Evolutionary conservation across 2,797 vertebrate genomes (phyloP).

Genomic region (Nannoperca australis): DNA sequence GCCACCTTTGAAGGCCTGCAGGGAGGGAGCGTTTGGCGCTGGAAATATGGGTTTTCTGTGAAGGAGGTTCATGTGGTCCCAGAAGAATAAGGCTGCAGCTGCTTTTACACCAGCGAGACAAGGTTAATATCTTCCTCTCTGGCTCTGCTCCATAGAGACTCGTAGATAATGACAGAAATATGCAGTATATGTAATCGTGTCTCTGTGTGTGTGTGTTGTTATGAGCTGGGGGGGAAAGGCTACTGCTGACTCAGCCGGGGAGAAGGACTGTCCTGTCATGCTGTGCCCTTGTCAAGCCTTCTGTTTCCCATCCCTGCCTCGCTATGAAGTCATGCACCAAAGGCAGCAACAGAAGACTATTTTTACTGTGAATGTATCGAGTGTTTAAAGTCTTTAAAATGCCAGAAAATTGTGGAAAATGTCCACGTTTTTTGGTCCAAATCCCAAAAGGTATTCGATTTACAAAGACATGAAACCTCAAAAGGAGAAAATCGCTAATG

Average conservation of each 20-base stretch:
- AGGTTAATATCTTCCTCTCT: conserved; percentile 34
- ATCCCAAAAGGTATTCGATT: neutral
- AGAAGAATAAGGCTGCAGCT: conserved; percentile 16
- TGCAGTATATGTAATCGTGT: neutral
- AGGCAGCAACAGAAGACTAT: neutral
- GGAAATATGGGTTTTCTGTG: conserved; percentile 8
- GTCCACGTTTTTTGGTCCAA: neutral
- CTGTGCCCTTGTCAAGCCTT: conserved; percentile 41
- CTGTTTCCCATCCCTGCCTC: conserved; percentile 16
- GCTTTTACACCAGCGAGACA: conserved; percentile 20
- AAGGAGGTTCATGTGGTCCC: conserved; percentile 3
- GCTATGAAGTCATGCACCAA: conserved; percentile 7
- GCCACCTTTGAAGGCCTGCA: conserved; percentile 6
- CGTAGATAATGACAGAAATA: conserved; percentile 25
- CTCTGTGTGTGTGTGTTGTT: conserved; percentile 12
- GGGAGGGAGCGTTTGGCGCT: neutral
- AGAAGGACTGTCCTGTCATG: conserved; percentile 39
- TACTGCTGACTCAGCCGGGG: conserved; percentile 67
- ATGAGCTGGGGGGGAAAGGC: conserved; percentile 22
- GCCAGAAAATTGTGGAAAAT: neutral
- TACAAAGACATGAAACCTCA: neutral
- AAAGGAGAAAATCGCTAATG: neutral
- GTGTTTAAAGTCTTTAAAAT: neutral
- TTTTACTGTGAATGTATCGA: neutral
- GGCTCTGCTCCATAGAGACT: conserved; percentile 24